Evolutionary conservation across 2,888 invertebrate species (phyloP), one percentile per base, ranked within the genome.

Genomic region (Lycocerus yunnanus): DNA sequence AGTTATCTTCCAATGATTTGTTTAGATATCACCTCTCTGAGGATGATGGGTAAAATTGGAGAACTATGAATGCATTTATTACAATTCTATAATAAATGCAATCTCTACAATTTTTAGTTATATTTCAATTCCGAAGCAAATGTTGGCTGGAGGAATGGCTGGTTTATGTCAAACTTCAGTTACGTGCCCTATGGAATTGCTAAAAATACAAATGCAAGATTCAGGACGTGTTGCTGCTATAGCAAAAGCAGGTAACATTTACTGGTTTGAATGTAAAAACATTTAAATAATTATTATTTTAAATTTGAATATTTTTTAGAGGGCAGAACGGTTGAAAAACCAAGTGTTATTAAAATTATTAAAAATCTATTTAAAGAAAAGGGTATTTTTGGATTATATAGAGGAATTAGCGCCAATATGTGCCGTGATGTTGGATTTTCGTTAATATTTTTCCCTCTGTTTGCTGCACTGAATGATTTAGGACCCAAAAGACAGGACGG

Each of bases 161-260:
- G 69, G 69, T 11, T 9, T 69, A 5, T 24, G 21, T 8, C 61
- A 60, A 61, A 59, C 15, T 1, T 14, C 13, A 11, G 8, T 69
- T n/a, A 61, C 61, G 0, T 61, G 61, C 2, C 69, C 69, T 3
- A 63, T 69, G 43, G 69, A 69, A 61, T 43, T 69, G 3, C 15
- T 69, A 8, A 69, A 69, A 18, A 69, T 69, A 16, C 61, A 63
- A 27, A 14, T 69, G 24, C 69, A 69, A 69, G 61, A 60, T 10
- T 15, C 61, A 3, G 69, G 69, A 15, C 9, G 16, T 21, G 11
- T 18, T n/a, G n/a, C n/a, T 18, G 6, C 61, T n/a, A 63, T 18
- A 63, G 61, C 61, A 63, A 63, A 18, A 18, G 5, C 18, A 13
- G 61, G 61, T 63, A 63, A n/a, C 5, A n/a, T 9, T 15, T 18